These are phyloP conservation scores for Pterophyllum scalare DNA, from an alignment of 2,113 vertebrate species.

Conservation along the genomic window DNA sequence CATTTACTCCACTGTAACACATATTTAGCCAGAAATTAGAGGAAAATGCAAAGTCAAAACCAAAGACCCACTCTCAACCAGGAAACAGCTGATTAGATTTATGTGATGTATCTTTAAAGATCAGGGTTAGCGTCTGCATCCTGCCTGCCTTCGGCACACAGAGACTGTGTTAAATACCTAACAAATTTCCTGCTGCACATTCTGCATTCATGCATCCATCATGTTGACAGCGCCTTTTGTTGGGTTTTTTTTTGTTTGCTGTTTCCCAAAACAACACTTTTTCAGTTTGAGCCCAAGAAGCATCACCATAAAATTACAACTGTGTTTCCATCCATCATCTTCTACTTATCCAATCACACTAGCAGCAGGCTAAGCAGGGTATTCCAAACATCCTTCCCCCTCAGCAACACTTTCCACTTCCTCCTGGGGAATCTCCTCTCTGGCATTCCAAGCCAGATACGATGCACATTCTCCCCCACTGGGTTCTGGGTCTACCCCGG, in stretches of 20 bases:
- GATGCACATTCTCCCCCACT: not conserved
- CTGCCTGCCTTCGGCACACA: not conserved
- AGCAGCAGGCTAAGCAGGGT: not conserved
- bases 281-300: not conserved
- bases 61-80: not conserved
- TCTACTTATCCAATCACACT: not conserved
- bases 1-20: rapidly evolving
- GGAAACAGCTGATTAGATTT: not conserved
- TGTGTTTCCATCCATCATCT: not conserved
- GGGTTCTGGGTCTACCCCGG: not conserved
- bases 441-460: not conserved
- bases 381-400: not conserved
- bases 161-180: not conserved
- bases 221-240: not conserved
- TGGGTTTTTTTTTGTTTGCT: not conserved
- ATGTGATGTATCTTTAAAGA: not conserved
- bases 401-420: not conserved
- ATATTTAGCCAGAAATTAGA: not conserved
- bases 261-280: not conserved
- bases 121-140: not conserved
- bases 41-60: not conserved
- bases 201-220: not conserved
- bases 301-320: not conserved
- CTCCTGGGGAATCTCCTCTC: not conserved
- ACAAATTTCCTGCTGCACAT: not conserved